A percentile compares a stretch with the other conserved stretches of the same genome.
phyloP scores from a whole-genome alignment of 2,113 vertebrate species.

The Vidua chalybeata region DNA sequence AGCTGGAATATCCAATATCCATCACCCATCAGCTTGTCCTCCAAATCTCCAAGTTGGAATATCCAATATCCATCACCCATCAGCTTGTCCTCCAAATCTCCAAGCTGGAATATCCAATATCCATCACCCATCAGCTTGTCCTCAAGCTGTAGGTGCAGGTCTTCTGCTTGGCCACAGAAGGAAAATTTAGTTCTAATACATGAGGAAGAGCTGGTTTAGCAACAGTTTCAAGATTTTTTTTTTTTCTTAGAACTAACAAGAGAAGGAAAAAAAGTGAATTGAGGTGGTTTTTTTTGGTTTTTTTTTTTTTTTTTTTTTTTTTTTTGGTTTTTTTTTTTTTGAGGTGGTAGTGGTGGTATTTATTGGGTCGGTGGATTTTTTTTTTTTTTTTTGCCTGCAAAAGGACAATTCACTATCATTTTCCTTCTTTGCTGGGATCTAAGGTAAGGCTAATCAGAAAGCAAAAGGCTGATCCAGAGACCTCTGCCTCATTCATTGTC shows the following conservation, averaged over 20 bases:
- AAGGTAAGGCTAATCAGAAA: background rate
- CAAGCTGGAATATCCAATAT: background rate
- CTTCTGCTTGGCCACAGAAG: background rate
- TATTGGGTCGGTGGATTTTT: background rate
- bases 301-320: too few relatives aligned
- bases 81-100: too few relatives aligned
- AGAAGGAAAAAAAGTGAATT: background rate
- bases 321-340: too few relatives aligned
- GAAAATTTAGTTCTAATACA: background rate
- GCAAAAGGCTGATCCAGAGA: background rate
- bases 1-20: background rate
- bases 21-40: background rate
- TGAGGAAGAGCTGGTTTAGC: background rate
- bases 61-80: background rate
- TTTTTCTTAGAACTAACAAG: background rate
- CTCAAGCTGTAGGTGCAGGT: background rate
- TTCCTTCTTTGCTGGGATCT: background rate
- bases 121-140: background rate
- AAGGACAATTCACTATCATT: background rate
- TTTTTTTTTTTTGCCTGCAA: background rate
- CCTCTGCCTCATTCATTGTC: background rate
- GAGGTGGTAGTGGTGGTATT: accelerated
- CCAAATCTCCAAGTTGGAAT: background rate
- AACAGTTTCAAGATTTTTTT: background rate
- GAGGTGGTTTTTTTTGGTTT: too few relatives aligned